These are phyloP conservation scores for Calliopsis andreniformis DNA, from an alignment of 1,140 invertebrate species.

Conservation along the genomic window DNA sequence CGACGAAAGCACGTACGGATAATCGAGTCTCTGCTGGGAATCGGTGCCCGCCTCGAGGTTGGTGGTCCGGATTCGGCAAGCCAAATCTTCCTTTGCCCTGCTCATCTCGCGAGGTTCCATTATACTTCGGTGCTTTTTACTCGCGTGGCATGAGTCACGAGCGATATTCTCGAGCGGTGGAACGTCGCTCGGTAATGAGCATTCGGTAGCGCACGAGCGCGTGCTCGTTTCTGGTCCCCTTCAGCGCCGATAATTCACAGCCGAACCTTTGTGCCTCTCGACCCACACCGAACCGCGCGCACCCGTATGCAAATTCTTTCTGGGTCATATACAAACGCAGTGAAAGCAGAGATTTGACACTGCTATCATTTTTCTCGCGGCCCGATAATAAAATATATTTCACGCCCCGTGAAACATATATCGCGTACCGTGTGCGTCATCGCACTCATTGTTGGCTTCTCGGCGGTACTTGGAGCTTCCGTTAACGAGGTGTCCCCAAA, in stretches of 20 bases:
- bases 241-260: constrained; percentile 49
- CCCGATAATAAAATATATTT: constrained; percentile 24
- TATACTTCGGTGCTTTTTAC: constrained; percentile 54
- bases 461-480: not conserved
- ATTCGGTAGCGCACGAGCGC: constrained; percentile 49
- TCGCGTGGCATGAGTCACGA: constrained; percentile 51
- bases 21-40: no score
- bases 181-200: constrained; percentile 44
- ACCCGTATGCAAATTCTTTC: constrained; percentile 43
- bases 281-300: not conserved
- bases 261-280: constrained; percentile 5
- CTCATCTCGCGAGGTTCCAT: constrained; percentile 27
- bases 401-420: not conserved
- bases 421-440: not conserved
- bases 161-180: constrained; percentile 42
- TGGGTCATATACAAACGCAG: constrained; percentile 61
- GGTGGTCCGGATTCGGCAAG: constrained; percentile 25
- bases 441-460: not conserved
- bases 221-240: constrained; percentile 28
- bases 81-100: constrained; percentile 11
- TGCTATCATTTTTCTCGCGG: constrained; percentile 48
- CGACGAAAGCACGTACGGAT: no score
- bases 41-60: not conserved
- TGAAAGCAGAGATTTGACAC: constrained; percentile 61
- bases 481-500: no score